Conservation (phyloP, 2,113 vertebrate genomes). For the Apodemus speciosus region DNA sequence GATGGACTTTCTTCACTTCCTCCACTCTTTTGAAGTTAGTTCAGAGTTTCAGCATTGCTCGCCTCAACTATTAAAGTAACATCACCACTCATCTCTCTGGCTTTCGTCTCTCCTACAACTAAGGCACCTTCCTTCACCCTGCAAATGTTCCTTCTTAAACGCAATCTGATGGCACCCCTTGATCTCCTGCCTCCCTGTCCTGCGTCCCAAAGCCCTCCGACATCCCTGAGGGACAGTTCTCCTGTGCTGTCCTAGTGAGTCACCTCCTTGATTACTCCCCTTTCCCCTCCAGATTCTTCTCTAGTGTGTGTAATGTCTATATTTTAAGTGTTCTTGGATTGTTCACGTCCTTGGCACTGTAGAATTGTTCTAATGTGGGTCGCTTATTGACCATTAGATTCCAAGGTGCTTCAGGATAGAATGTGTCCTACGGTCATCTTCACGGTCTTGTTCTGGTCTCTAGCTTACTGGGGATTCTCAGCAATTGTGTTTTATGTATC, state of each 20-base stretch:
- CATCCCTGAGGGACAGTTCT: not conserved
- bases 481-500: not conserved
- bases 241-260: not conserved
- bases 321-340: conserved; percentile 22
- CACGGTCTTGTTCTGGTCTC: conserved; percentile 10
- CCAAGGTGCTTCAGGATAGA: conserved; percentile 45
- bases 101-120: conserved; percentile 39
- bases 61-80: not conserved
- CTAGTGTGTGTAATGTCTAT: not conserved
- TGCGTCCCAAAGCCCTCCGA: not conserved
- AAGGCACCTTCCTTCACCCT: conserved; percentile 33
- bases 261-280: not conserved
- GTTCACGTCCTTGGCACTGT: not conserved
- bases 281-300: not conserved
- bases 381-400: not conserved
- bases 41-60: conserved; percentile 20
- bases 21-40: conserved; percentile 19
- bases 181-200: not conserved
- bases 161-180: conserved; percentile 31
- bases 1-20: conserved; percentile 44
- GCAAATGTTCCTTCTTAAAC: conserved; percentile 33
- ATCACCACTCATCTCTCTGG: conserved; percentile 17
- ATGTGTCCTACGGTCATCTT: not conserved
- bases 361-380: conserved; percentile 4
- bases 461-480: not conserved